A percentile compares a stretch with the other conserved stretches of the same genome.
Evolutionary conservation across 2,888 invertebrate species (phyloP).

Genomic region (Hyppa rectilinea): DNA sequence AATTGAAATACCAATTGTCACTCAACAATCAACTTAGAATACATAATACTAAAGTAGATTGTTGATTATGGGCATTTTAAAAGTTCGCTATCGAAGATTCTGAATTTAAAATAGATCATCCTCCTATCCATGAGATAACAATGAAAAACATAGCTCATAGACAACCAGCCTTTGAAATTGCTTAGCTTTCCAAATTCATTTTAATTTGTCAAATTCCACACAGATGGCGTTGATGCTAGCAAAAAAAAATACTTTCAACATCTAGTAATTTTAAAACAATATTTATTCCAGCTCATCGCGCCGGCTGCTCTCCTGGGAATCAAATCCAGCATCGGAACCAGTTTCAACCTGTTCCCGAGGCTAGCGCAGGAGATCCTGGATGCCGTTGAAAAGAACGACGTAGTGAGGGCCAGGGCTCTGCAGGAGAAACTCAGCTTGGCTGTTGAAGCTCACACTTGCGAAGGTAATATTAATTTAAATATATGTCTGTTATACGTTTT

Average conservation of each 20-base stretch:
- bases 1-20: no score
- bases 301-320: slow-evolving; percentile 93
- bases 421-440: slow-evolving; percentile 90
- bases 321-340: slow-evolving; percentile 93
- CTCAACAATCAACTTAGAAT: background rate
- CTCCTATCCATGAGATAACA: no score
- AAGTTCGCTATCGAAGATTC: background rate
- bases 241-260: background rate
- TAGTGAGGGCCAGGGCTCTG: slow-evolving; percentile 84
- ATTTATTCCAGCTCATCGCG: slow-evolving; percentile 90
- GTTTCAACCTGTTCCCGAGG: slow-evolving; percentile 92
- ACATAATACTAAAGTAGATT: background rate
- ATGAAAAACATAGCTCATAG: no score
- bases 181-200: no score
- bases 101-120: background rate
- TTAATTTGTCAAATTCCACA: background rate
- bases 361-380: slow-evolving; percentile 90
- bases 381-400: slow-evolving; percentile 86
- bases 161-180: no score
- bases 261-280: background rate
- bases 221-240: background rate
- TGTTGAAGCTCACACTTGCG: slow-evolving; percentile 87
- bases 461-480: no score
- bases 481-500: no score
- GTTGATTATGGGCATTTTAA: background rate